Evolutionary conservation across 2,113 vertebrate species (phyloP), one percentile per base, ranked within the genome.

Genomic region (Oxyura jamaicensis): DNA sequence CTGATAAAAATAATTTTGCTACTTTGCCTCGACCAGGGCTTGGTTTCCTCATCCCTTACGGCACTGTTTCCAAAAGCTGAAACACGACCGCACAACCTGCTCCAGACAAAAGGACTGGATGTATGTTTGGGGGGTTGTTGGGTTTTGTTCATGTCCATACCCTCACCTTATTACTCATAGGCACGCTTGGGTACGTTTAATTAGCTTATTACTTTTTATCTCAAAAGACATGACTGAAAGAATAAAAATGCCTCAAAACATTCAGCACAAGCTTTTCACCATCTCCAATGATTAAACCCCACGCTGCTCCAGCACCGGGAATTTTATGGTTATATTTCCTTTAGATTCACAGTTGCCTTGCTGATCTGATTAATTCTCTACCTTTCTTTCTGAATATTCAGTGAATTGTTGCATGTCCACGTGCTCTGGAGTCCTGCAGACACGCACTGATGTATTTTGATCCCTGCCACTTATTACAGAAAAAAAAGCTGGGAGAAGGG

Each of bases 181-280:
- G 85, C 88, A 96, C 2, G 77, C 97, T 95, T 92, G 91, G 96
- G 86, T 95, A 95, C 93, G 60, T 96, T 96, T 97, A 96, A 96
- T 97, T 97, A 96, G 86, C 83, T 96, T 95, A 95, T 95, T 97
- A 91, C 90, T 89, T 96, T 96, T 95, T 96, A 95, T 96, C 90
- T 91, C 59, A 89, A 80, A 95, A 92, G 50, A 87, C 86, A 78
- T 55, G 93, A 84, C 77, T 83, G 58, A 78, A 93, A 78, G 93
- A 96, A 94, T 96, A 96, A 95, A 97, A 96, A 88, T 29, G 56
- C 73, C 93, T 72, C 69, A 77, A 86, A 94, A 94, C 60, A n/a
- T 71, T 63, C 48, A 65, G 81, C 48, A 60, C 83, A 36, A 68
- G 90, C 59, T 82, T 84, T 94, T 90, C 83, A 83, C 59, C 95